Conservation (phyloP, 2,113 vertebrate species). For the Neogobius melanostomus region DNA sequence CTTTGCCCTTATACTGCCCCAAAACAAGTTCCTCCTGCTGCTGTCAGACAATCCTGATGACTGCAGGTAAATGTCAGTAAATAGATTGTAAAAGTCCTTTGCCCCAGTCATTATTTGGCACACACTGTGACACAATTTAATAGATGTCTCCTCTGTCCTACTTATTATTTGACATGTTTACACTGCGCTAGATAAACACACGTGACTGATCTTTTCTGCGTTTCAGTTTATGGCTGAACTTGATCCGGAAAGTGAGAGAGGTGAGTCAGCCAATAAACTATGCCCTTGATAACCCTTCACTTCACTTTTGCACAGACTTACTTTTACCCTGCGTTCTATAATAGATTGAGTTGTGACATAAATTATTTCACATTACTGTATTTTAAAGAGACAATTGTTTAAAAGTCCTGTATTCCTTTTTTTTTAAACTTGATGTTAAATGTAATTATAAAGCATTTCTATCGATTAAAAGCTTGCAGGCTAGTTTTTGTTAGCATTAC, state of each 20-base stretch:
- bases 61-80: conserved; percentile 68
- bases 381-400: too few species aligned
- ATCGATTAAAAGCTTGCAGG: too few species aligned
- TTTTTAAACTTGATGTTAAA: too few species aligned
- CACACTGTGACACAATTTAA: not conserved
- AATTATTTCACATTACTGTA: too few species aligned
- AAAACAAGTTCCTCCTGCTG: conserved; percentile 78
- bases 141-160: conserved; percentile 18
- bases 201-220: conserved; percentile 19
- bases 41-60: conserved; percentile 74
- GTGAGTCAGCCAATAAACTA: conserved; percentile 59
- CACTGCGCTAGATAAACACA: not conserved
- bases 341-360: not conserved
- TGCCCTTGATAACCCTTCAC: not conserved
- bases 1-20: conserved; percentile 78
- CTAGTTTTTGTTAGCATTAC: too few species aligned
- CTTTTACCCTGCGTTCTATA: not conserved
- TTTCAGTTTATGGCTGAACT: conserved; percentile 77
- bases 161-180: conserved; percentile 12
- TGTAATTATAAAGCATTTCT: too few species aligned
- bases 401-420: not conserved
- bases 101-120: conserved; percentile 16
- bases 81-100: conserved; percentile 22
- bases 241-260: conserved; percentile 82
- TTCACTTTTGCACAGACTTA: not conserved